A percentile compares a stretch with the other conserved stretches of the same genome.
phyloP scores from a whole-genome alignment of 2,113 vertebrate species.

The Proteles cristata region DNA sequence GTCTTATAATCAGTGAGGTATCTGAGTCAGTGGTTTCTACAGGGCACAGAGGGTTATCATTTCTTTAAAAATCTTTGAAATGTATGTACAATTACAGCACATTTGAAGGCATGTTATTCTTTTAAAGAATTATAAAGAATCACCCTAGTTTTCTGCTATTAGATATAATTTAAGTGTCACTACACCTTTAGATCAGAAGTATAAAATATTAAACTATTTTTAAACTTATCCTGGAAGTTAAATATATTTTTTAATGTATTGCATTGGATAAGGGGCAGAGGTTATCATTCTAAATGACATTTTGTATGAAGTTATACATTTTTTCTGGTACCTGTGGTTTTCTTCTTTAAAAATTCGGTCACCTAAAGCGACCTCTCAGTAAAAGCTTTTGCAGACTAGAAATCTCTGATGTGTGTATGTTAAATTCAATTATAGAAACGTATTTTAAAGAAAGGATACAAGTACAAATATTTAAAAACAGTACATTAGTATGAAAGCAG shows the following conservation, averaged over 20 bases:
- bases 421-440: slow-evolving; percentile 66
- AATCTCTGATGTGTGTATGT: slow-evolving; percentile 55
- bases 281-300: slow-evolving; percentile 73
- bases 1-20: background rate
- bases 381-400: slow-evolving; percentile 59
- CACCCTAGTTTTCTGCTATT: slow-evolving; percentile 60
- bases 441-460: slow-evolving; percentile 40
- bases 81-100: slow-evolving; percentile 73
- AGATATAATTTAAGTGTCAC: slow-evolving; percentile 69
- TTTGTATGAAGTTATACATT: slow-evolving; percentile 48
- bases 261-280: slow-evolving; percentile 62
- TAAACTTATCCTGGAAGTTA: slow-evolving; percentile 74
- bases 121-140: slow-evolving; percentile 71
- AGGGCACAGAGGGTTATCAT: background rate
- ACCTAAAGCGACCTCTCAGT: slow-evolving; percentile 56
- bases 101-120: slow-evolving; percentile 69
- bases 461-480: slow-evolving; percentile 47
- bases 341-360: slow-evolving; percentile 57
- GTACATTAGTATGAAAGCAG: background rate
- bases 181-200: slow-evolving; percentile 54
- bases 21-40: background rate
- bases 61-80: slow-evolving; percentile 24
- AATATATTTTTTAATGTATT: slow-evolving; percentile 70
- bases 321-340: slow-evolving; percentile 66
- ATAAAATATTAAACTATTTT: slow-evolving; percentile 81